phyloP scores from a whole-genome alignment of 2,113 vertebrate genomes.

The Machaerirhynchus nigripectus region DNA sequence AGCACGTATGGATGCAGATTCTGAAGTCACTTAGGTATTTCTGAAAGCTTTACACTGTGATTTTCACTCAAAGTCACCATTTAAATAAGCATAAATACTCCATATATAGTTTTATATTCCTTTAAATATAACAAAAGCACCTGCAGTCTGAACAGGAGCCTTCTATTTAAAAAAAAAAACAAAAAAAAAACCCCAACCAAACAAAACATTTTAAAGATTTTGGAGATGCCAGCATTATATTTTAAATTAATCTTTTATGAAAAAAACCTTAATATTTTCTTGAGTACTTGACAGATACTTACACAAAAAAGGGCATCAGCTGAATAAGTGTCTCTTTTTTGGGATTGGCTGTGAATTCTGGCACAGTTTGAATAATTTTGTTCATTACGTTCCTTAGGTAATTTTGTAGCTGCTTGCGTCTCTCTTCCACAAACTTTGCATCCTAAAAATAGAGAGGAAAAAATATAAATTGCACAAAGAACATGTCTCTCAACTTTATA shows the following conservation, averaged over 20 bases:
- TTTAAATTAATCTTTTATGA: neutral
- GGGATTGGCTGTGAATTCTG: constrained; percentile 87
- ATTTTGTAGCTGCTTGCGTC: constrained; percentile 91
- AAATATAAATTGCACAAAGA: neutral
- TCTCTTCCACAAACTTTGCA: constrained; percentile 95
- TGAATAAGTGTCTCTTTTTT: constrained; percentile 91
- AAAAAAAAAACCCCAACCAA: no score
- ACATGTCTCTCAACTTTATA: neutral
- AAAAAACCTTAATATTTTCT: neutral
- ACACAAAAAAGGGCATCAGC: constrained; percentile 94
- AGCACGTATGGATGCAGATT: neutral
- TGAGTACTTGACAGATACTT: constrained; percentile 66
- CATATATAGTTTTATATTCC: neutral
- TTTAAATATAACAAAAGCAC: neutral
- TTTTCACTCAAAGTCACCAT: neutral
- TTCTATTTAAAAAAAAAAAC: neutral
- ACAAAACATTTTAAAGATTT: neutral
- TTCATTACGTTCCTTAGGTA: constrained; percentile 96
- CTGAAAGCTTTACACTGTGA: neutral
- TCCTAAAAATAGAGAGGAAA: constrained; percentile 75
- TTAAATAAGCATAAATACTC: neutral
- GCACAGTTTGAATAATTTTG: constrained; percentile 92
- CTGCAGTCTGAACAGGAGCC: neutral
- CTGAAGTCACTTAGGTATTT: neutral
- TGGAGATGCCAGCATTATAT: neutral